Base-by-base conservation (phyloP, 2,888 invertebrate species). In the Ormyrus nitidulus region DNA sequence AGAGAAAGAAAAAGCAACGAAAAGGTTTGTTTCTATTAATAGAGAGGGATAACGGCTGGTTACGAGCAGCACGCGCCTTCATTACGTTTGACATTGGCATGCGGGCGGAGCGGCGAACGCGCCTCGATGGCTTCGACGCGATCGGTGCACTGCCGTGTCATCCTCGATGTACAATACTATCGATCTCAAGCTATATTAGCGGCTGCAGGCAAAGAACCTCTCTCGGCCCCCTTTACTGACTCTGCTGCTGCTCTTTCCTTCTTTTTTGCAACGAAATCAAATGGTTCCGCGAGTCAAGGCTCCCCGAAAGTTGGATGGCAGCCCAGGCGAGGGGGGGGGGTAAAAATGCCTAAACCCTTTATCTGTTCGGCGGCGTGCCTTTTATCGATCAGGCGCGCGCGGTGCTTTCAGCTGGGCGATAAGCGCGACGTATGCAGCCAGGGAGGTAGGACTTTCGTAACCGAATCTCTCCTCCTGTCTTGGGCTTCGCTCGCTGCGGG, bases 401-500 rank as follows among this genome's bases (percentile, higher is more conserved):
- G 13, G 34, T 34, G 34, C 34, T 34, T 34, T 34, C 3, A 3
- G 34, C 34, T 3, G 34, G 34, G 34, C 34, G 34, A 34, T 34
- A 34, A 34, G 34, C 34, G 34, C 34, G 34, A 34, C 34, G 34
- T 34, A 19, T 19, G 34, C 34, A 34, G 4, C 34, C 13, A 34
- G 34, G 34, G n/a, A 48, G 11, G 49, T 65, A 59, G 66, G 58
- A 74, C 65, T 69, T 79, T 82, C 77, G 68, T 80, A 80, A 81
- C 80, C 71, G 34, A 34, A 34, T 34, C 82, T 83, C 83, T 62
- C 46, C 70, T 59, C 34, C 78, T 83, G 82, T 81, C 82, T 74
- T 79, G 82, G 84, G 79, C 84, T 84, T 82, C 79, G 34, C 79
- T 77, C 54, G 34, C 34, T 3, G 34, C 34, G 84, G 82, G 88